Evolutionary conservation across 2,797 vertebrate species (phyloP), one percentile per base, ranked within the genome.

Genomic region (Danio jaintianensis): DNA sequence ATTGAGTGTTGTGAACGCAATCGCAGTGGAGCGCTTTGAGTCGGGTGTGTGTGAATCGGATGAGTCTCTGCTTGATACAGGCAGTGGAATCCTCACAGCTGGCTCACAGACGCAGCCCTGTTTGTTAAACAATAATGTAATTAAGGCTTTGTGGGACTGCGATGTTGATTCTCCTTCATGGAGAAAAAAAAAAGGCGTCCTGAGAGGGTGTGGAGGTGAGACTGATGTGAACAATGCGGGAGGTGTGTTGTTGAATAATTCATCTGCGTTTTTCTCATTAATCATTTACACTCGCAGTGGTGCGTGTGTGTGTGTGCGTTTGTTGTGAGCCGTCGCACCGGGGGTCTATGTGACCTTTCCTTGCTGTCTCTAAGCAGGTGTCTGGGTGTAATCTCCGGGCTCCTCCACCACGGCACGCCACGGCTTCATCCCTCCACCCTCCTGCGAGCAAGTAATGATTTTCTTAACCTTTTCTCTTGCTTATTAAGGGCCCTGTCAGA

Each of bases 311-410:
- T 42, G 55, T 48, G 56, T 12, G 61, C 53, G 55, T 75, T 75
- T 80, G 68, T 83, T 74, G 89, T 84, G 87, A 89, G 80, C 85
- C 87, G 85, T 90, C 78, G 90, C 85, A 87, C 84, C 88, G 88
- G 90, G 87, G 86, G 74, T 78, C 81, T 90, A 87, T 83, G 86
- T 93, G 92, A 93, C 91, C 92, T 94, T 92, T 92, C 89, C 89
- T 86, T 87, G 85, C 81, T 89, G 84, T 92, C 91, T 93, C 84
- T 86, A 89, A 87, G 83, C 68, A 74, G 82, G 61, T 89, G 86
- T 89, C 86, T 90, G 87, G 87, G 78, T 88, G 85, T 81, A 80
- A 88, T 91, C 84, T 91, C 80, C 67, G 50, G 81, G 84, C 85
- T 82, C 67, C 75, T 87, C 78, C 79, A 45, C 76, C 66, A 66